Base-by-base conservation (phyloP, 2,113 vertebrate species). In the Cepphus grylle region DNA sequence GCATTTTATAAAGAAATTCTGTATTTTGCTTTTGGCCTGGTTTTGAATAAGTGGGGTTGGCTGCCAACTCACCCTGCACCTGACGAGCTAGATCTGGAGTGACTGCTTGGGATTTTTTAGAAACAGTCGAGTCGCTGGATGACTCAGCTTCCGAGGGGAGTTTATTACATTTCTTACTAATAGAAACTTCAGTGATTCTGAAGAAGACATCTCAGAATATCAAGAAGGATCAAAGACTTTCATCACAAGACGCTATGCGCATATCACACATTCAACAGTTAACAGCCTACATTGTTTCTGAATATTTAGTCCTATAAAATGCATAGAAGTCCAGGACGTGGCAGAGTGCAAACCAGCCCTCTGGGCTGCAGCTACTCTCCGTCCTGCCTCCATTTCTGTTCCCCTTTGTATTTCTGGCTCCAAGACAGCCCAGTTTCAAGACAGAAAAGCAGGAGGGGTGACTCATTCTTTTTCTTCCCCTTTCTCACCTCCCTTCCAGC, bases 101-200 rank as follows among this genome's bases (percentile, higher is more conserved):
- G 81, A 94, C 61, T 91, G 91, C 65, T 74, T 53, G 58, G 58
- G 93, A 76, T 91, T 84, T 94, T 96, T 96, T 95, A 94, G 94
- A 86, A 87, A 69, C 88, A 72, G 88, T 79, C 66, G 0, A 72
- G 88, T 79, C 66, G 0, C 47, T 69, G 73, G 36, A 93, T 96
- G 96, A 96, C 84, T 96, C 96, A 96, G 94, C 96, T 96, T 96
- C 94, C 45, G 53, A 96, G 87, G 36, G 16, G 61, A 95, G 65
- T 80, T 96, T 85, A 94, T 93, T 91, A 70, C 69, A 87, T 95
- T 87, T 92, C 73, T 91, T 91, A 76, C 66, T 95, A 93, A 95
- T 79, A 96, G 95, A 96, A 96, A 76, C 81, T 84, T 96, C 19
- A 30, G 73, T 92, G 84, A 79, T 89, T 96, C 91, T 94, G 49